Evolutionary conservation across 2,888 invertebrate genomes (phyloP), one percentile per base, ranked within the genome.

Genomic region (Anoplius nigerrimus): DNA sequence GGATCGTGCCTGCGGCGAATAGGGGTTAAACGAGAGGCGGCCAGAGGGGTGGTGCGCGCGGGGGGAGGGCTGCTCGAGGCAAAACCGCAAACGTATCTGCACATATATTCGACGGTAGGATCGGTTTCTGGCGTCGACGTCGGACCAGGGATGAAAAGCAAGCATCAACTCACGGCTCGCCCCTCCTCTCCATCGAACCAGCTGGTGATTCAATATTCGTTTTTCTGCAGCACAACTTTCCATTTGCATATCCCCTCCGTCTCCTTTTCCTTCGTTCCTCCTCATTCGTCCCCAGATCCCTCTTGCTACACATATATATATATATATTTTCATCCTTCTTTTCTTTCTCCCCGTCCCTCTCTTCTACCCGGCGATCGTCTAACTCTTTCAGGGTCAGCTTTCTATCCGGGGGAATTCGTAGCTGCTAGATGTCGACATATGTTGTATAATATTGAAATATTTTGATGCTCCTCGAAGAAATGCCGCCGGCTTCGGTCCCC

Each of bases 131-230:
- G 70, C 69, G 58, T 68, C 76, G 75, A 76, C 73, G 71, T 74
- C 75, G 74, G 69, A 68, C 76, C 62, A 69, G 67, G 81, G 77
- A 81, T 83, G 82, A 84, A 85, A 86, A 82, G 84, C 84, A 82
- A 82, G 78, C 85, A 80, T 82, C 78, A 75, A 75, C 78, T 77
- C 43, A n/a, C 71, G 73, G 73, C 68, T 71, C 68, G 59, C 69
- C 61, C 18, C 66, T 64, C 52, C 56, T 53, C 74, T 72, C 71
- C 62, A 66, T 69, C 75, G 72, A 74, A 71, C 83, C 82, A 80
- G 80, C 81, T 84, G 84, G 83, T 83, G 86, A 87, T 87, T 86
- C 86, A 86, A 87, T 87, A 87, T 87, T 87, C 87, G 84, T 86
- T 87, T 86, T 86, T 84, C 84, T 81, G 82, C 83, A 78, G 86